Base-by-base conservation (phyloP, 2,888 invertebrate genomes). In the Malthinus flaveolus region DNA sequence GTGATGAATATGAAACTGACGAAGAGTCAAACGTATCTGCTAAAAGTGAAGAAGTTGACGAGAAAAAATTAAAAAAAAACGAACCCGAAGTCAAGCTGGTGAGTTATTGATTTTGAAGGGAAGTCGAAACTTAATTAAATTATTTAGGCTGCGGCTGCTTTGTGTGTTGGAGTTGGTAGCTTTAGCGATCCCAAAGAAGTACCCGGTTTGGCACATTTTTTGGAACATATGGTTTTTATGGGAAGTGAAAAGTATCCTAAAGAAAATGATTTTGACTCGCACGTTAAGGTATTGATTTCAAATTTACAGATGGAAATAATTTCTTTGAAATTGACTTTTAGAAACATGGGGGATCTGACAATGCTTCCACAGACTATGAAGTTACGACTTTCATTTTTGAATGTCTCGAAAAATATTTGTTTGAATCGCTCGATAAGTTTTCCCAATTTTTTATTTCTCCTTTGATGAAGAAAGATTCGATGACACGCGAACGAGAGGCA, bases 221-320 rank as follows among this genome's bases (percentile, higher is more conserved):
- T 93, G 2, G 93, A 93, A 71, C 93, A 93, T 75, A 93, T 96
- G 95, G 89, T 96, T 13, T 96, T 95, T 73, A 95, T 95, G 95
- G 96, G 95, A 32, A 94, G 93, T 66, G 84, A 89, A 71, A 95
- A 93, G 74, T 95, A 89, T 75, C 93, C 90, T 7, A 83, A 86
- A 73, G 95, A 95, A 79, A 93, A 93, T 76, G 89, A 88, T 65
- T 91, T 93, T 71, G 92, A 93, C 79, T 81, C 89, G 1, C 92
- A 88, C 67, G 85, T 93, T 15, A 87, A 86, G 80, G 85, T 85
- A 73, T 68, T 45, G 23, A 7, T n/a, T n/a, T n/a, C n/a, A 34
- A 35, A 3, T 23, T 23, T 23, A 23, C 23, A 2, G 5, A 5
- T 23, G 2, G 2, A 5, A 2, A 23, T 23, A 23, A 23, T 23